A percentile compares a stretch with the other conserved stretches of the same genome.
Conservation (phyloP, 2,888 invertebrate species). For the Pocota personata region DNA sequence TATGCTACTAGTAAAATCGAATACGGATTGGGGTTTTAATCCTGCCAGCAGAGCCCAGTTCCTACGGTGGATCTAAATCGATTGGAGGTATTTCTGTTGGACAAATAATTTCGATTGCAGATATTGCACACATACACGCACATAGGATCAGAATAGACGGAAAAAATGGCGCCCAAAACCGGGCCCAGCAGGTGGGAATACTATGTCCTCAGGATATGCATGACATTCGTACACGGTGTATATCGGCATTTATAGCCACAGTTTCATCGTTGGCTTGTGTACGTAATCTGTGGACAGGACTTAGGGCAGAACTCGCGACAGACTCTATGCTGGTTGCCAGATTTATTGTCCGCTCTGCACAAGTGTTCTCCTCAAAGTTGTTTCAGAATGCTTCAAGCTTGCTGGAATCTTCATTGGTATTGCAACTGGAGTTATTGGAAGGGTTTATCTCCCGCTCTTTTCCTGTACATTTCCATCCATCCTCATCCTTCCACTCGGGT, state of each 20-base stretch:
- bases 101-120: conserved; percentile 64
- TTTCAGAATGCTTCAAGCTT: background rate
- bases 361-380: conserved; percentile 1
- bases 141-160: background rate
- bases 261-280: conserved; percentile 27
- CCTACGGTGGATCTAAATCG: conserved; percentile 35
- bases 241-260: conserved; percentile 30
- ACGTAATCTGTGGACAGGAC: conserved; percentile 38
- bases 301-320: background rate
- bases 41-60: conserved; percentile 12
- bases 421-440: conserved; percentile 30
- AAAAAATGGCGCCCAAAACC: conserved; percentile 21
- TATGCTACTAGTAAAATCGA: conserved; percentile 23
- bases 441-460: background rate
- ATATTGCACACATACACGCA: conserved; percentile 34
- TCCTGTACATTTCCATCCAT: background rate
- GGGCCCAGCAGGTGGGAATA: conserved; percentile 13
- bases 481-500: background rate
- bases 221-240: conserved; percentile 9
- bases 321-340: background rate
- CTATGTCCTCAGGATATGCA: conserved; percentile 36
- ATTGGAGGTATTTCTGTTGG: conserved; percentile 42
- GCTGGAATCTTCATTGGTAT: conserved; percentile 25
- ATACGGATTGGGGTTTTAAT: conserved; percentile 40
- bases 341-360: conserved; percentile 18